These are phyloP conservation scores for Cephalopholis sonnerati DNA, from an alignment of 2,113 vertebrate genomes.

Conservation along the genomic window DNA sequence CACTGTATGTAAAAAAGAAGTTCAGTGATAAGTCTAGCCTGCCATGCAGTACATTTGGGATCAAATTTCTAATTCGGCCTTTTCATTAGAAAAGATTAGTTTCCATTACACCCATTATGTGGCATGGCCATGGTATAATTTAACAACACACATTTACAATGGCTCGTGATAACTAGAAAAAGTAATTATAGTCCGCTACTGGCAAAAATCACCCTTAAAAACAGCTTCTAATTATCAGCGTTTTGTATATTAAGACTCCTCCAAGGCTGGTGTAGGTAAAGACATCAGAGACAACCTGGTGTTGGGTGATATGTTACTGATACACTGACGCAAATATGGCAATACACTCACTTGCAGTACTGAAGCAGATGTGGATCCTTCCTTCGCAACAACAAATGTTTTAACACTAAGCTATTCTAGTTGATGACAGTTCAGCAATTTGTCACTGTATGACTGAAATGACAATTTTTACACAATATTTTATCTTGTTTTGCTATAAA, in stretches of 20 bases:
- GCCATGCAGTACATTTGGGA: constrained; percentile 68
- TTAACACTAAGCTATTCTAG: not conserved
- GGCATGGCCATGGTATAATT: constrained; percentile 69
- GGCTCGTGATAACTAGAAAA: constrained; percentile 59
- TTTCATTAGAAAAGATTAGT: constrained; percentile 82
- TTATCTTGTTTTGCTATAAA: not conserved
- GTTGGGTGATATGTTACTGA: constrained; percentile 51
- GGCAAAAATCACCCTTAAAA: constrained; percentile 38
- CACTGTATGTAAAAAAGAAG: constrained; percentile 77
- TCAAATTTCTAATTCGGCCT: constrained; percentile 81
- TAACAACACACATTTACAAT: constrained; percentile 69
- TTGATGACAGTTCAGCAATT: not conserved
- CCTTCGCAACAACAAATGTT: not conserved
- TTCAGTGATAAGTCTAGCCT: constrained; percentile 74
- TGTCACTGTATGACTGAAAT: not conserved
- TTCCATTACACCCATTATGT: constrained; percentile 76
- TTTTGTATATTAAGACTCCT: constrained; percentile 9
- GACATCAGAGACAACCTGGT: constrained; percentile 51
- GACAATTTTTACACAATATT: not conserved
- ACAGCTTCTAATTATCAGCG: not conserved
- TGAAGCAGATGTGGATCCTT: not conserved
- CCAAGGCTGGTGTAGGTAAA: constrained; percentile 16
- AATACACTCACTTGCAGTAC: constrained; percentile 16
- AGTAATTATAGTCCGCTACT: constrained; percentile 57
- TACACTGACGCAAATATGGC: constrained; percentile 38